Evolutionary conservation across 2,113 vertebrate genomes (phyloP), one percentile per base, ranked within the genome.

Genomic region (Cinclus mexicanus): DNA sequence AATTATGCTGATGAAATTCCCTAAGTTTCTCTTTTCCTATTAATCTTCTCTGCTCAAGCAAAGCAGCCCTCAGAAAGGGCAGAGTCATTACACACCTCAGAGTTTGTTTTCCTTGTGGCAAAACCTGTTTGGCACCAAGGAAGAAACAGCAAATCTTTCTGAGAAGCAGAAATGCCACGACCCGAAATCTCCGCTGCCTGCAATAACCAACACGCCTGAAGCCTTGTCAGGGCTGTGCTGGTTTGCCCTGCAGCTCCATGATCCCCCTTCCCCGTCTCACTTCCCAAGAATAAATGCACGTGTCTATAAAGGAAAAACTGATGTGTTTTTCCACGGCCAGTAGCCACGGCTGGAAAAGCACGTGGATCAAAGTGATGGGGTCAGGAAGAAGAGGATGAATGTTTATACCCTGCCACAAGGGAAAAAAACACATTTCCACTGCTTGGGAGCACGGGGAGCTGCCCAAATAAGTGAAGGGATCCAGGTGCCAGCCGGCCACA

Each of bases 311-410:
- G 91, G 95, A 92, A 97, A 98, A 98, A 92, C 88, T 96, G 84
- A 94, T 95, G 96, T 67, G 47, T 94, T 97, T 97, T 96, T 97
- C 96, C 96, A 92, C 88, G 39, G 90, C 96, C 86, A 60, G 83
- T 78, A 82, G 93, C 94, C 94, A 95, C 12, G 37, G 67, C 87
- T 97, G 92, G 89, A 75, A 97, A 94, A 97, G 81, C 46, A 16
- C 90, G 31, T 14, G 79, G 89, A 95, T 97, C 92, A 97, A 96
- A 97, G 95, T 1, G 21, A 94, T 37, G 46, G 86, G 81, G 42
- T 83, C 95, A 96, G 84, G 94, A 94, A 95, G 89, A 89, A 96
- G 68, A 93, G 46, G 26, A 29, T n/a, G 82, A 86, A 71, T 90
- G 82, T 96, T 94, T 96, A 49, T 55, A 64, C 41, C 69, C 47